These are phyloP conservation scores for Parnassius glacialis DNA, from an alignment of 2,888 invertebrate species.

Conservation along the genomic window DNA sequence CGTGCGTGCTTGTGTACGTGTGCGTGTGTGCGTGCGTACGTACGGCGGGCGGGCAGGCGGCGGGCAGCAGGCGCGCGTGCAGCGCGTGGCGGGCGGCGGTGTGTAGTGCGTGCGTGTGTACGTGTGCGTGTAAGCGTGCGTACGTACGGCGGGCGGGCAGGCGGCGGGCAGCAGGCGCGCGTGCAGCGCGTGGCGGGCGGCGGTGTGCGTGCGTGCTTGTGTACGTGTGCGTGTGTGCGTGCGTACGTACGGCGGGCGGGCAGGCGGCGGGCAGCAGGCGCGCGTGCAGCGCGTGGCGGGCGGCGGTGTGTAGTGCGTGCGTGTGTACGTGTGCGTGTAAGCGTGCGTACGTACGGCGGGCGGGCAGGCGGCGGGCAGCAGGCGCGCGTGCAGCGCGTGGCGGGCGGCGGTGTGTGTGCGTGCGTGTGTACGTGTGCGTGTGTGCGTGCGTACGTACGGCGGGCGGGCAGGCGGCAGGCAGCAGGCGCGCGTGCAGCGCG, in stretches of 20 bases:
- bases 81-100: no score
- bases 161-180: background rate
- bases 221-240: background rate
- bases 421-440: background rate
- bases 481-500: background rate
- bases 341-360: conserved; percentile 91
- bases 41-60: no score
- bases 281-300: no score
- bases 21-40: no score
- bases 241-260: no score
- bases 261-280: no score
- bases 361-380: conserved; percentile 89
- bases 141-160: background rate
- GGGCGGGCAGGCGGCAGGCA: background rate
- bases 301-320: no score
- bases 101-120: background rate
- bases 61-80: conserved; percentile 93
- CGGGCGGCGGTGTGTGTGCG: no score
- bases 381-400: conserved; percentile 87
- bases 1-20: background rate
- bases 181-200: background rate
- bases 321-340: conserved; percentile 94
- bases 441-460: background rate
- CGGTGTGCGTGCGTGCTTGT: background rate
- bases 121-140: background rate